Conservation (phyloP, 2,888 invertebrate species). For the Agonopterix subpropinquella region DNA sequence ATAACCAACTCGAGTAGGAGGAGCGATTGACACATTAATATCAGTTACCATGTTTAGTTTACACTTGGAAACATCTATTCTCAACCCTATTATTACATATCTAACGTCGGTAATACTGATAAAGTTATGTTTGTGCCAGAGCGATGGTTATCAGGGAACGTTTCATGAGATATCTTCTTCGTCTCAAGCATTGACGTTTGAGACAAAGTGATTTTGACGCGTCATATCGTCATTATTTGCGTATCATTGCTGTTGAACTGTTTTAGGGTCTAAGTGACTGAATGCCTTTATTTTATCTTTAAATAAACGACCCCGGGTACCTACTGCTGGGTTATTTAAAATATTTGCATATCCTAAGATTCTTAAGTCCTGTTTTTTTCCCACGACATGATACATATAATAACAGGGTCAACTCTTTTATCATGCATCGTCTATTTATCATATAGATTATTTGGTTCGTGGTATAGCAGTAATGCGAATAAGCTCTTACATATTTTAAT, state of each 20-base stretch:
- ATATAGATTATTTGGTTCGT: too few relatives aligned
- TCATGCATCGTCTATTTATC: too few relatives aligned
- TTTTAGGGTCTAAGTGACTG: background rate
- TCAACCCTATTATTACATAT: conserved; percentile 13
- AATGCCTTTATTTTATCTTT: too few relatives aligned
- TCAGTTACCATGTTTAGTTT: conserved; percentile 24
- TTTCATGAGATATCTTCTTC: conserved; percentile 45
- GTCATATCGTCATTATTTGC: conserved; percentile 57
- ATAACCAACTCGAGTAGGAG: conserved; percentile 52
- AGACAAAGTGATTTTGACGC: conserved; percentile 66
- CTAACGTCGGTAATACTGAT: background rate
- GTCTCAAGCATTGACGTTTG: conserved; percentile 44
- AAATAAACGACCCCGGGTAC: too few relatives aligned
- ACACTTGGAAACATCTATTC: conserved; percentile 13
- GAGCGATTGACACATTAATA: conserved; percentile 70
- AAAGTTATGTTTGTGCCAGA: conserved; percentile 27
- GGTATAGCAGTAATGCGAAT: too few relatives aligned
- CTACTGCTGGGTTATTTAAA: too few relatives aligned
- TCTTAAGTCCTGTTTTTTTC: too few relatives aligned
- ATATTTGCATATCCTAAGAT: too few relatives aligned
- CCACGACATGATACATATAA: too few relatives aligned
- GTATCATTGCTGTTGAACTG: conserved; percentile 37
- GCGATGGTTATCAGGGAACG: conserved; percentile 50
- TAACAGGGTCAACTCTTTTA: too few relatives aligned
- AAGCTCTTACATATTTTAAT: too few relatives aligned